Evolutionary conservation across 2,113 vertebrate species (phyloP), one percentile per base, ranked within the genome.

Genomic region (Gasterosteus nipponicus): DNA sequence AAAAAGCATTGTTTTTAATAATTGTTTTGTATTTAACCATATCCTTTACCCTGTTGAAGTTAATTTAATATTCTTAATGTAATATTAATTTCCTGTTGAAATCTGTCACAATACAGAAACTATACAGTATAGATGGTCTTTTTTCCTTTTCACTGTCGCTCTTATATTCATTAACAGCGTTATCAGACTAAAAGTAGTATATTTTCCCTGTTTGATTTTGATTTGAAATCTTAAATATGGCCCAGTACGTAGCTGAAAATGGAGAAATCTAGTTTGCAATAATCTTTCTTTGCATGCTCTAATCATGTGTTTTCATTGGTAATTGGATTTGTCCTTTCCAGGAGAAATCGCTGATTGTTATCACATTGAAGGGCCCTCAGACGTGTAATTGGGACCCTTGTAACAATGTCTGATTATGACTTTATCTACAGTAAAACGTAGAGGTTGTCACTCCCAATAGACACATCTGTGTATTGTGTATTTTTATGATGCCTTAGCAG

Each of bases 291-390:
- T 18, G 10, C 57, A 29, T 33, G 53, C 69, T 69, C 38, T 5
- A 56, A 56, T 83, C 9, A 19, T 71, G 16, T 72, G 38, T 57
- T 69, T 39, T 19, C 70, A 65, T 38, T 19, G 56, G 14, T 80
- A 68, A 76, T 59, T 85, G 65, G 53, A 84, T 82, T 69, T 57
- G 41, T 84, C 53, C 59, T 56, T 73, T 77, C 38, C 63, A 65
- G 75, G 56, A 63, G 47, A 57, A 65, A 78, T 61, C 1, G 0
- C 42, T 73, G 59, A 76, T 74, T 38, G 29, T 15, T 65, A 53
- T 83, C 59, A 71, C 38, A 73, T 60, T 53, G 39, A 46, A 80
- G 68, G 62, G 46, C 38, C 42, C 51, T 67, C 61, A 73, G 58
- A 53, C 11, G 26, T 60, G 35, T 81, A 44, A 82, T 51, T 10